Evolutionary conservation across 2,888 invertebrate genomes (phyloP).

Genomic region (Stenodera caucasica): DNA sequence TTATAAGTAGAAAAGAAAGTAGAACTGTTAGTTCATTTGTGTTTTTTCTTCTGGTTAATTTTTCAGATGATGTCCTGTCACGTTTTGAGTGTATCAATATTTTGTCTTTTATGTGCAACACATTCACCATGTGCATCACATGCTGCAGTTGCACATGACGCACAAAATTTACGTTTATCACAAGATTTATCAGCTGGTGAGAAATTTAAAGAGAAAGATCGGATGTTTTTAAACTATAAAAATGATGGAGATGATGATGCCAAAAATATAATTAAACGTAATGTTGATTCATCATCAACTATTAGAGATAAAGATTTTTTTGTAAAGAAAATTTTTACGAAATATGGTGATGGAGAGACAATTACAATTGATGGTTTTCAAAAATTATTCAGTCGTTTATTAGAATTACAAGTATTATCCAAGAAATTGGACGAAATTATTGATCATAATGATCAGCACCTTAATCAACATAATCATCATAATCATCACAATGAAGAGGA

Average conservation of each 20-base stretch:
- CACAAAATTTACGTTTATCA: constrained; percentile 8
- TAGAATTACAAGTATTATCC: constrained; percentile 28
- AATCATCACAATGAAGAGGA: neutral
- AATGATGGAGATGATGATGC: constrained; percentile 24
- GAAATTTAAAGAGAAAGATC: constrained; percentile 37
- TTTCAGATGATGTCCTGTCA: constrained; percentile 59
- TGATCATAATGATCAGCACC: constrained; percentile 4
- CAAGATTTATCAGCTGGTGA: constrained; percentile 29
- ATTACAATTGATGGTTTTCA: constrained; percentile 73
- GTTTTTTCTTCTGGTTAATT: neutral
- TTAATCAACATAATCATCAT: neutral
- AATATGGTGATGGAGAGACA: constrained; percentile 66
- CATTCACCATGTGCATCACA: constrained; percentile 77
- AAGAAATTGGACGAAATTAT: constrained; percentile 24
- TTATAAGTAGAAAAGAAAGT: constrained; percentile 1
- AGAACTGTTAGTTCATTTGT: neutral
- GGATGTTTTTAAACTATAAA: constrained; percentile 9
- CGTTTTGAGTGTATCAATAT: constrained; percentile 79
- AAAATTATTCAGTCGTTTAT: constrained; percentile 61
- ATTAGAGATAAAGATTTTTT: constrained; percentile 54
- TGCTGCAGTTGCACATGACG: constrained; percentile 48
- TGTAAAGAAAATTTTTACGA: constrained; percentile 67
- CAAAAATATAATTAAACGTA: constrained; percentile 31
- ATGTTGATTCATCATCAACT: constrained; percentile 15
- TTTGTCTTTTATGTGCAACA: constrained; percentile 78